Evolutionary conservation across 2,113 vertebrate genomes (phyloP).

Genomic region (Dryoscopus gambensis): DNA sequence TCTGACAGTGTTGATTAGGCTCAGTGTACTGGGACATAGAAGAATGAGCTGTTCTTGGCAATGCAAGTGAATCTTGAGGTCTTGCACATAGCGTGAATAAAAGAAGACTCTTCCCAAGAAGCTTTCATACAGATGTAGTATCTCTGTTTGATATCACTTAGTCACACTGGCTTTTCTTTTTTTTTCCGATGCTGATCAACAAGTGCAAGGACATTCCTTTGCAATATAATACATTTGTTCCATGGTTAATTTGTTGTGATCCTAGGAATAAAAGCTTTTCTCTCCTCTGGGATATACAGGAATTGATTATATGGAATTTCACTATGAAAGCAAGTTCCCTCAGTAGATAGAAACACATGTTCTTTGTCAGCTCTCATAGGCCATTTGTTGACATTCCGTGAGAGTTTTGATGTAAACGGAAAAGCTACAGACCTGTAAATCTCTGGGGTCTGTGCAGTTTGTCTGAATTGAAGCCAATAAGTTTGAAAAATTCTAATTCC

Average conservation of each 20-base stretch:
- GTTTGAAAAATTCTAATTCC: neutral
- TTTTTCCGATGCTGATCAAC: neutral
- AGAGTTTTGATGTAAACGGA: neutral
- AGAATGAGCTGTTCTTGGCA: neutral
- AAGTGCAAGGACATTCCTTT: neutral
- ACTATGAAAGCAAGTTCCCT: neutral
- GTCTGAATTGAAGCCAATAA: neutral
- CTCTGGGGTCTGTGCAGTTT: neutral
- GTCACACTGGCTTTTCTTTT: neutral
- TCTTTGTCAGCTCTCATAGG: neutral
- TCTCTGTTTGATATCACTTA: neutral
- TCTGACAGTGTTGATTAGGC: neutral
- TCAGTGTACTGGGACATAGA: neutral
- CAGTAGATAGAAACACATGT: neutral
- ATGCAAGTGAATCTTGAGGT: neutral
- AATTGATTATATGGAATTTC: slow-evolving; percentile 11
- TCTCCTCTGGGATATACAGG: neutral
- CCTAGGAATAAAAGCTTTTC: neutral
- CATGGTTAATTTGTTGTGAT: neutral
- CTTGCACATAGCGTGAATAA: neutral
- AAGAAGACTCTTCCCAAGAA: neutral
- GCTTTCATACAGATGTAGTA: neutral
- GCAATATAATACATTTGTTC: neutral
- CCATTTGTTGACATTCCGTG: neutral
- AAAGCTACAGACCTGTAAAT: neutral